These are phyloP conservation scores for Drosophila burlai DNA, from an alignment of 1,140 invertebrate genomes.

Conservation along the genomic window DNA sequence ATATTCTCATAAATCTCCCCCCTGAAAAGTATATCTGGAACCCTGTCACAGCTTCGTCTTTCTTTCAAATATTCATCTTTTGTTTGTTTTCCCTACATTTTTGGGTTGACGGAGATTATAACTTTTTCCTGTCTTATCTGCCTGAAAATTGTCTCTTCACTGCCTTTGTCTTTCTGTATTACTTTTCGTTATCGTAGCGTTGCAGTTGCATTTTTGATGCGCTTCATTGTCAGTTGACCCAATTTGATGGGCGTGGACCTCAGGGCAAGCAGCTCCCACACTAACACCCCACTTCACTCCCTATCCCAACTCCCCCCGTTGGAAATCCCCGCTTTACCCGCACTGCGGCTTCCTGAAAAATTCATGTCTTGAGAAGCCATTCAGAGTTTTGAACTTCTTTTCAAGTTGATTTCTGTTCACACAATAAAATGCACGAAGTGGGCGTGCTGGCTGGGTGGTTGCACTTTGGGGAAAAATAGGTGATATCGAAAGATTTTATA, in stretches of 20 bases:
- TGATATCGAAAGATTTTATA: not conserved
- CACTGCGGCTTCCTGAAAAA: conserved; percentile 43
- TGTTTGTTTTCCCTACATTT: conserved; percentile 37
- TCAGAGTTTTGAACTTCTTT: conserved; percentile 78
- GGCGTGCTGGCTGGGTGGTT: conserved; percentile 5
- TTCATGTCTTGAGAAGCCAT: conserved; percentile 76
- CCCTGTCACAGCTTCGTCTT: not conserved
- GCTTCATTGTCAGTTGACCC: conserved; percentile 73
- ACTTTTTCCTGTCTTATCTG: conserved; percentile 37
- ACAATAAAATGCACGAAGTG: conserved; percentile 76
- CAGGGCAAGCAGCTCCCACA: conserved; percentile 57
- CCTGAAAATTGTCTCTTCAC: conserved; percentile 24
- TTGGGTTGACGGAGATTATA: conserved; percentile 25
- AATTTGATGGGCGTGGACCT: conserved; percentile 67
- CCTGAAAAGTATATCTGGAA: not conserved
- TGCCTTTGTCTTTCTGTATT: not conserved
- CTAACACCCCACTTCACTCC: conserved; percentile 11
- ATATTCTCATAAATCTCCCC: not conserved
- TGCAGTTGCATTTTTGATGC: conserved; percentile 77
- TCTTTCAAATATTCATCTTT: conserved; percentile 30
- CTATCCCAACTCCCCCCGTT: conserved; percentile 3
- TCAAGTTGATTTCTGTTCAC: conserved; percentile 63
- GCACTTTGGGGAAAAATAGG: not conserved
- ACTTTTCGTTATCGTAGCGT: conserved; percentile 52
- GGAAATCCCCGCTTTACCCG: conserved; percentile 13